Conservation (phyloP, 92 coral and sea anemone species). For the Heteractis magnifica region DNA sequence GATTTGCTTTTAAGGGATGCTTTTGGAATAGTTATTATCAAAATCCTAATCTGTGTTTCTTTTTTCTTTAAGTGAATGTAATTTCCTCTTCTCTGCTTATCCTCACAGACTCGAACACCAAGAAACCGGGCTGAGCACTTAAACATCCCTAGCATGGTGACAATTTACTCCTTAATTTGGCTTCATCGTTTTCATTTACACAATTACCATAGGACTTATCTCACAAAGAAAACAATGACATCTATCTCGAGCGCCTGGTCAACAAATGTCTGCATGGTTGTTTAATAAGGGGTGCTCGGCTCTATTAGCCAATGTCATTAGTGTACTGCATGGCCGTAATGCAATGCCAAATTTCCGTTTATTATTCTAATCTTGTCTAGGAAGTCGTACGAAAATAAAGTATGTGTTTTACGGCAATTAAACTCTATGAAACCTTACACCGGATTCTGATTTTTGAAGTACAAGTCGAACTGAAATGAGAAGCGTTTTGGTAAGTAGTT, state of each 20-base stretch:
- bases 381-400: conserved; percentile 15
- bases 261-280: not conserved
- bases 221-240: not conserved
- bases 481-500: conserved; percentile 2
- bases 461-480: conserved; percentile 28
- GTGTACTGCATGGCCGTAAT: conserved; percentile 2
- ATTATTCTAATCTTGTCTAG: conserved; percentile 12
- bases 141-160: not conserved
- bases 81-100: not conserved
- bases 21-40: too few relatives aligned
- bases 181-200: conserved; percentile 5
- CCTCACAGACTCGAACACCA: not conserved
- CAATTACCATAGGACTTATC: conserved; percentile 10
- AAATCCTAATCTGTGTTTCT: not conserved
- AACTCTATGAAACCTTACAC: conserved; percentile 28
- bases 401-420: conserved; percentile 22
- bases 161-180: not conserved
- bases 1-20: too few relatives aligned
- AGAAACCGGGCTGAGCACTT: not conserved
- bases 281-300: too few relatives aligned
- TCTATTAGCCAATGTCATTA: conserved; percentile 11
- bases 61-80: not conserved
- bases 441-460: conserved; percentile 21
- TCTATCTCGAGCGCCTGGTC: conserved; percentile 1
- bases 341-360: conserved; percentile 12